phyloP scores from a whole-genome alignment of 92 coral and sea anemone genomes.

The Meandrina meandrites region DNA sequence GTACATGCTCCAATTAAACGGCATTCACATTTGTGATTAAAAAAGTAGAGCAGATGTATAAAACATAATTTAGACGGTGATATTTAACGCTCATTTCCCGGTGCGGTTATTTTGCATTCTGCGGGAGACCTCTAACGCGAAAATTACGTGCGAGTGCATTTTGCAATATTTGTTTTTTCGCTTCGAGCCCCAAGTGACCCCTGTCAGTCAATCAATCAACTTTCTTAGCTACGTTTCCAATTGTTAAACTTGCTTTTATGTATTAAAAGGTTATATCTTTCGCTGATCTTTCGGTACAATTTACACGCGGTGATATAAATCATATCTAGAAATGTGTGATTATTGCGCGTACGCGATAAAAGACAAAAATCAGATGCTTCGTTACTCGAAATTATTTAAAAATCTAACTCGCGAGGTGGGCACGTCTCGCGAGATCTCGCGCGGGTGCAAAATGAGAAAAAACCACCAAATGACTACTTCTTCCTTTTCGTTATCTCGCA shows the following conservation, averaged over 20 bases:
- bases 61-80: not conserved
- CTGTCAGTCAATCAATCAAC: not conserved
- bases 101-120: not conserved
- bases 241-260: too few relatives aligned
- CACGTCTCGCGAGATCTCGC: not conserved
- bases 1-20: not conserved
- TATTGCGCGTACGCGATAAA: not conserved
- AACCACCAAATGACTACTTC: too few relatives aligned
- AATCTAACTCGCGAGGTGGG: too few relatives aligned
- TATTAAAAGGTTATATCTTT: too few relatives aligned
- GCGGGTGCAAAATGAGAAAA: not conserved
- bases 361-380: not conserved
- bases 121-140: not conserved
- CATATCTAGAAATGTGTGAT: too few relatives aligned
- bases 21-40: too few relatives aligned
- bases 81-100: not conserved
- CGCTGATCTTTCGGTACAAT: not conserved
- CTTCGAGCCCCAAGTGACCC: not conserved
- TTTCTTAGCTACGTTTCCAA: too few relatives aligned
- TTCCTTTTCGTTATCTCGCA: too few relatives aligned
- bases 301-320: too few relatives aligned
- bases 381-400: too few relatives aligned
- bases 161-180: conserved; percentile 28
- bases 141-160: not conserved
- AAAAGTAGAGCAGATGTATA: too few relatives aligned